phyloP scores from a whole-genome alignment of 2,888 invertebrate genomes.

The Pseudoips prasinana region DNA sequence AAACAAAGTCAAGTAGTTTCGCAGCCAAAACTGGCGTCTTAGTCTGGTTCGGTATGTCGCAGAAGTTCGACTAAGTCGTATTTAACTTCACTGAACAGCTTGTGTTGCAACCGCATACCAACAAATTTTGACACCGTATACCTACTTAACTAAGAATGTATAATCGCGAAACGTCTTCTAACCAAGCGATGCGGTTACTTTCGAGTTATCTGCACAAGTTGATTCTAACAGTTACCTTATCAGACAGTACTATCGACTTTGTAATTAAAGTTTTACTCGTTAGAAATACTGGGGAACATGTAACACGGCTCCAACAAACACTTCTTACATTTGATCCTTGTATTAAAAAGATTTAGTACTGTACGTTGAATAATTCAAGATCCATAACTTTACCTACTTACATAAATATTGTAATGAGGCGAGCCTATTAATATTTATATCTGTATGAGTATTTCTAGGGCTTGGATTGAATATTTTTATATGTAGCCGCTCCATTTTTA shows the following conservation, averaged over 20 bases:
- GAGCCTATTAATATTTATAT: conserved; percentile 20
- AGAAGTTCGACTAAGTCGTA: conserved; percentile 73
- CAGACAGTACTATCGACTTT: conserved; percentile 17
- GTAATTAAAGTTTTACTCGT: conserved; percentile 41
- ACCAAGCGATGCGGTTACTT: conserved; percentile 35
- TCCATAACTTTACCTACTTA: conserved; percentile 20
- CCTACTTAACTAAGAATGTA: conserved; percentile 39
- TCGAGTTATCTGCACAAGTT: conserved; percentile 41
- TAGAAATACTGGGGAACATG: conserved; percentile 13
- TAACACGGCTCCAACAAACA: conserved; percentile 12
- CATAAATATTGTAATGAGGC: conserved; percentile 25
- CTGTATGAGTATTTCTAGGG: conserved; percentile 3
- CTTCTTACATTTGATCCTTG: conserved; percentile 11
- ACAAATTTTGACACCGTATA: conserved; percentile 72
- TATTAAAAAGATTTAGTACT: conserved; percentile 27
- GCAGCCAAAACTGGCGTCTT: conserved; percentile 63
- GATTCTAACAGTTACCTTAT: conserved; percentile 43
- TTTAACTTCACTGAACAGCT: conserved; percentile 73
- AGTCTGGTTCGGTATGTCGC: conserved; percentile 65
- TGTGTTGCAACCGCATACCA: conserved; percentile 71
- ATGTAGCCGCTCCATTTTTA: no score
- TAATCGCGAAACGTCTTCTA: conserved; percentile 40
- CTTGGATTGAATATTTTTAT: neutral
- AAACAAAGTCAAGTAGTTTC: conserved; percentile 54
- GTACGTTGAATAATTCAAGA: conserved; percentile 24